These are phyloP conservation scores for Cantharis lateralis DNA, from an alignment of 2,888 invertebrate genomes.

Conservation along the genomic window DNA sequence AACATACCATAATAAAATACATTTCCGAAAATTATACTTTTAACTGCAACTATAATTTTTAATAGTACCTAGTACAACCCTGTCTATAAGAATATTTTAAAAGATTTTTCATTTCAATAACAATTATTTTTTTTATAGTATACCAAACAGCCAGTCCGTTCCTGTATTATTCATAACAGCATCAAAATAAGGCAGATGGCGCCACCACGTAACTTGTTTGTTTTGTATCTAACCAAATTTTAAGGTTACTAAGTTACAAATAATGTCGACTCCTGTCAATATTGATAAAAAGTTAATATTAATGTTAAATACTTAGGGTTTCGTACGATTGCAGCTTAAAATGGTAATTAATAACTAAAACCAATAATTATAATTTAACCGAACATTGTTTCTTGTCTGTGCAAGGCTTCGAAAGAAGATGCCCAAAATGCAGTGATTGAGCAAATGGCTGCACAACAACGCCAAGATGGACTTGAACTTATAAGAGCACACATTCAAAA, in stretches of 20 bases:
- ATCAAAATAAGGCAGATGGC: background rate
- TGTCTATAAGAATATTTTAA: too few species aligned
- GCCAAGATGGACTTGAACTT: slow-evolving; percentile 36
- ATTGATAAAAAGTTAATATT: background rate
- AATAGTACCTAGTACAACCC: too few species aligned
- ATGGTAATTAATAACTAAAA: background rate
- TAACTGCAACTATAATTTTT: too few species aligned
- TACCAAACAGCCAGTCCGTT: too few species aligned
- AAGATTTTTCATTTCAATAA: too few species aligned
- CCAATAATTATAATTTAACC: background rate
- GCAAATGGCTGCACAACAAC: background rate
- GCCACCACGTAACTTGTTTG: background rate
- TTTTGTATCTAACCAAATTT: background rate
- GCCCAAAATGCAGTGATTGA: background rate
- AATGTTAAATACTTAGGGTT: background rate
- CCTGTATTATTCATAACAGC: too few species aligned
- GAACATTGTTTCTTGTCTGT: background rate
- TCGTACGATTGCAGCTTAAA: background rate
- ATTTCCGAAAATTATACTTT: too few species aligned
- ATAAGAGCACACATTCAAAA: slow-evolving; percentile 42
- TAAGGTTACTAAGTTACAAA: background rate
- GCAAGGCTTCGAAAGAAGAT: background rate
- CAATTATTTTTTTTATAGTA: too few species aligned
- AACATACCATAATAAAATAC: too few species aligned
- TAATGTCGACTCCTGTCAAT: background rate